Conservation (phyloP, 2,888 invertebrate genomes). For the Mimas tiliae region DNA sequence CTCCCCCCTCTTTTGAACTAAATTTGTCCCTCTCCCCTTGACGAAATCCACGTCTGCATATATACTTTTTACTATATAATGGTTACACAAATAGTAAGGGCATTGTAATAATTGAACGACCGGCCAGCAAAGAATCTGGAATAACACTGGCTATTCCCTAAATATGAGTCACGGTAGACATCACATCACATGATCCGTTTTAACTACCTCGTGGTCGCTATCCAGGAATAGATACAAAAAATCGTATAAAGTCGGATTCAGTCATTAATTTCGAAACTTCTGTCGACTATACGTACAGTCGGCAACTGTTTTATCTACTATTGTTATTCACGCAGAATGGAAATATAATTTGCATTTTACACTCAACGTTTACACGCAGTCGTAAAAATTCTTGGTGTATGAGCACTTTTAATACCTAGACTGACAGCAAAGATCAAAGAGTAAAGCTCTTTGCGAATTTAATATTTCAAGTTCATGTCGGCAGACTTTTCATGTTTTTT, state of each 20-base stretch:
- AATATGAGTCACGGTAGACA: not conserved
- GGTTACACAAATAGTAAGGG: too few species aligned
- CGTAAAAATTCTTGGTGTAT: constrained; percentile 21
- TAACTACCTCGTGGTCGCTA: not conserved
- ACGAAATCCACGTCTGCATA: too few species aligned
- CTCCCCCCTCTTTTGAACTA: too few species aligned
- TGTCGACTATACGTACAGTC: not conserved
- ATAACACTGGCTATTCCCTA: not conserved
- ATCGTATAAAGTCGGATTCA: not conserved
- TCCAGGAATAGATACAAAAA: not conserved
- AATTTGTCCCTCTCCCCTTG: too few species aligned
- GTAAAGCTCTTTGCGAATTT: constrained; percentile 12
- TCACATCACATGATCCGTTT: not conserved
- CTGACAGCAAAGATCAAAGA: constrained; percentile 22
- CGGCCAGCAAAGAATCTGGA: not conserved
- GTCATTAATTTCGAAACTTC: not conserved
- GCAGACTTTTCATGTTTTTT: not conserved
- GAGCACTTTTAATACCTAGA: constrained; percentile 22
- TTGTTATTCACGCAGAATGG: constrained; percentile 10
- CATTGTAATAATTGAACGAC: too few species aligned
- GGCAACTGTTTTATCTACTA: constrained; percentile 8
- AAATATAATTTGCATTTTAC: constrained; percentile 23
- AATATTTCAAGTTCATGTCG: not conserved
- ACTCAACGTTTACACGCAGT: constrained; percentile 14
- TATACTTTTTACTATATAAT: too few species aligned